Evolutionary conservation across 1,140 invertebrate species (phyloP).

Genomic region (Carcinoscorpius rotundicauda): DNA sequence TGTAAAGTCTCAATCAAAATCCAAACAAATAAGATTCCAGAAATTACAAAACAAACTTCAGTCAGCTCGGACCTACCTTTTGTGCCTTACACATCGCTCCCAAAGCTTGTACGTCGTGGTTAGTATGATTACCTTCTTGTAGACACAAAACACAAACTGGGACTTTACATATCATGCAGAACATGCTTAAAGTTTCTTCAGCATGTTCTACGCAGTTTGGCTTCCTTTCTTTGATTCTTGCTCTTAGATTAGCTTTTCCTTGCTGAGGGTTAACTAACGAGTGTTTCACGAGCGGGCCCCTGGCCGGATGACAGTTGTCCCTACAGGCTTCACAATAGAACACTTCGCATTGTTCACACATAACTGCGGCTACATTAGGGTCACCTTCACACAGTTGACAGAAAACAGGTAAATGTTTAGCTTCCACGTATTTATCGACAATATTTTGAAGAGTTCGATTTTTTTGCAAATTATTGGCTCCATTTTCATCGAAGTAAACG

Average conservation of each 20-base stretch:
- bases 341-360: slow-evolving; percentile 94
- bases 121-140: slow-evolving; percentile 63
- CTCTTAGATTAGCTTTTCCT: slow-evolving; percentile 29
- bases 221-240: slow-evolving; percentile 39
- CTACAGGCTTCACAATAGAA: slow-evolving; percentile 85
- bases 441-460: slow-evolving; percentile 88
- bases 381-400: slow-evolving; percentile 90
- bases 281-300: slow-evolving; percentile 85
- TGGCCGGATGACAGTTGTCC: slow-evolving; percentile 78
- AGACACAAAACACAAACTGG: slow-evolving; percentile 76
- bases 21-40: no score
- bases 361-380: slow-evolving; percentile 63
- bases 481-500: slow-evolving; percentile 86
- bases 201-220: slow-evolving; percentile 65
- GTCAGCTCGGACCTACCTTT: slow-evolving; percentile 55
- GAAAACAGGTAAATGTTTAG: slow-evolving; percentile 53
- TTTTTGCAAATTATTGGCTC: slow-evolving; percentile 77
- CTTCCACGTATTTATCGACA: slow-evolving; percentile 74
- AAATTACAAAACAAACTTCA: no score
- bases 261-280: slow-evolving; percentile 53
- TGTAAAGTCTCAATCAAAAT: no score
- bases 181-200: slow-evolving; percentile 66
- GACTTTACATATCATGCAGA: slow-evolving; percentile 77
- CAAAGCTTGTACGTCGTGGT: slow-evolving; percentile 77
- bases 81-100: slow-evolving; percentile 82